Percentiles rank a stretch among this genome's conserved stretches.
Conservation (phyloP, 1,140 invertebrate species). For the Drosophila rhopaloa region DNA sequence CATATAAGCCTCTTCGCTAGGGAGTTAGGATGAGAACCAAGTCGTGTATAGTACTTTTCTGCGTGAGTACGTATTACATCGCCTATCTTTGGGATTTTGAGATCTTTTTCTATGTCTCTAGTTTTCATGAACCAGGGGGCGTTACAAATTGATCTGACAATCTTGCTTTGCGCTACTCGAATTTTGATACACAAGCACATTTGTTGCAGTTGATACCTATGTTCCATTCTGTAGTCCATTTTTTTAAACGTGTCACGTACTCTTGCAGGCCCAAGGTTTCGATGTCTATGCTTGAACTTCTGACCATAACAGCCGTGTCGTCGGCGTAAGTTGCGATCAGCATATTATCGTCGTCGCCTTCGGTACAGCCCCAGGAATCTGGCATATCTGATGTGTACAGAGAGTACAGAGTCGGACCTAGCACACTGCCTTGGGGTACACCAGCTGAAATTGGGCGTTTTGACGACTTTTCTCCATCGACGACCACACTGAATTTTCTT, state of each 20-base stretch:
- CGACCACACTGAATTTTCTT: not conserved
- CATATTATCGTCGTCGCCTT: constrained; percentile 1
- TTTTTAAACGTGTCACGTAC: not conserved
- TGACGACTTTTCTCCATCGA: constrained; percentile 1
- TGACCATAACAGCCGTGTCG: not conserved
- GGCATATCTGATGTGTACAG: constrained; percentile 13
- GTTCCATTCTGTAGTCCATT: not conserved
- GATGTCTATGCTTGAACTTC: not conserved
- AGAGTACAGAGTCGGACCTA: not conserved
- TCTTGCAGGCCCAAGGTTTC: constrained; percentile 2
- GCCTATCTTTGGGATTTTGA: too few relatives aligned
- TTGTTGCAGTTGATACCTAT: constrained; percentile 3
- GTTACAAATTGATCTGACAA: constrained; percentile 7
- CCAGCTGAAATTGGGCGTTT: not conserved
- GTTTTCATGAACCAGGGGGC: constrained; percentile 10
- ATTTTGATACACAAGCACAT: not conserved
- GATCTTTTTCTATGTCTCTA: not conserved
- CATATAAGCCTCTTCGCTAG: constrained; percentile 2
- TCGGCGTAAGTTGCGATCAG: constrained; percentile 1
- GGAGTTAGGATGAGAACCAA: constrained; percentile 1
- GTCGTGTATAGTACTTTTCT: too few relatives aligned
- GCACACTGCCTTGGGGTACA: constrained; percentile 4
- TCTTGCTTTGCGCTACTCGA: not conserved
- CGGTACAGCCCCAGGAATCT: not conserved
- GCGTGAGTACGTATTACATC: too few relatives aligned